phyloP scores from a whole-genome alignment of 2,888 invertebrate genomes.

The Microdon myrmicae region DNA sequence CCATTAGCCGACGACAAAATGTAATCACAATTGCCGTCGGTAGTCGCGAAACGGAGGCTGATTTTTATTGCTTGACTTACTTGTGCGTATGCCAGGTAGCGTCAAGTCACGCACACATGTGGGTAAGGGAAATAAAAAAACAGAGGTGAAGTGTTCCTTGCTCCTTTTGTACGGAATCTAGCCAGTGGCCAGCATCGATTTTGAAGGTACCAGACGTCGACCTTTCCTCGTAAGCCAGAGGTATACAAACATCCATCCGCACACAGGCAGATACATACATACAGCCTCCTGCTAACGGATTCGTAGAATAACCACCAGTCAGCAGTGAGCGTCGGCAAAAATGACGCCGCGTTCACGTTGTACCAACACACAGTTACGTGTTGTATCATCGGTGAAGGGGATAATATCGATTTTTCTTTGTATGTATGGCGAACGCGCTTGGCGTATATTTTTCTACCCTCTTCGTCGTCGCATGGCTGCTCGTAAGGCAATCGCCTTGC shows the following conservation, averaged over 20 bases:
- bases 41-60: no score
- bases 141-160: no score
- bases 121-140: conserved; percentile 3
- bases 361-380: conserved; percentile 21
- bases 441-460: conserved; percentile 39
- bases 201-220: neutral
- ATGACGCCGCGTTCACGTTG: conserved; percentile 28
- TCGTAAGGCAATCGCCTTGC: no score
- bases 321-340: conserved; percentile 19
- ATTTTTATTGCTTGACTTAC: conserved; percentile 23
- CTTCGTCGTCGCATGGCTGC: conserved; percentile 31
- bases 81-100: conserved; percentile 12
- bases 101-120: conserved; percentile 36
- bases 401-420: conserved; percentile 38
- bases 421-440: conserved; percentile 23
- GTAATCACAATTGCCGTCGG: no score
- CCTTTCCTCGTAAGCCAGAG: conserved; percentile 6
- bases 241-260: neutral
- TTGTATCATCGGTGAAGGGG: conserved; percentile 9
- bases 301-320: no score
- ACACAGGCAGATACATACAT: neutral
- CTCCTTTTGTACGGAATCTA: no score
- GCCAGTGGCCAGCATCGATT: no score
- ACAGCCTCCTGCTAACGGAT: no score
- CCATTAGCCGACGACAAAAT: no score